Evolutionary conservation across 2,113 vertebrate genomes (phyloP), one percentile per base, ranked within the genome.

Genomic region (Hippocampus barbouri): DNA sequence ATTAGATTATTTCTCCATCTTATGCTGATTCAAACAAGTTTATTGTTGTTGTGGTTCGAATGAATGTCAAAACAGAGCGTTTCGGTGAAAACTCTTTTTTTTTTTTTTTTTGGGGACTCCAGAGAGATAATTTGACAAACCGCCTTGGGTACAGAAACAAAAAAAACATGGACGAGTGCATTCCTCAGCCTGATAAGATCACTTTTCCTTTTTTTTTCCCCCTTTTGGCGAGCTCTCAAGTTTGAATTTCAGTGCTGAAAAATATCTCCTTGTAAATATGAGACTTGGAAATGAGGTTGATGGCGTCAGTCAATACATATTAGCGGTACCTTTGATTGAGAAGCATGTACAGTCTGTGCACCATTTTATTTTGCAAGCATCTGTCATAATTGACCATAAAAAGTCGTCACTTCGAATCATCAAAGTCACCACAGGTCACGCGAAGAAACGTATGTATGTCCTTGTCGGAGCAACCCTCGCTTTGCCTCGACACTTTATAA

Each of bases 181-280:
- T 72, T 68, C 14, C 25, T 61, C n/a, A 30, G 23, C 34, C 56
- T 63, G 72, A 80, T 76, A 73, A 73, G 18, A 63, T 69, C 43
- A 11, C 20, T 0, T 60, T 68, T 30, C 18, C 49, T 45, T 71
- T 12, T 8, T 5, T 57, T 71, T 66, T 70, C 1, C 2, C 5
- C 0, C 14, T 49, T 38, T 38, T 38, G 71, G 77, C 57, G 34
- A 1, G 10, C 27, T 34, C 60, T 27, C 64, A 76, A 18, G 45
- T 65, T 66, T 68, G 62, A 53, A 66, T 41, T 66, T 72, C 6
- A 56, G 2, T 23, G 23, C 21, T 61, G 15, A 60, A 40, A 38
- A 67, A 57, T 25, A 15, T 27, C n/a, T 40, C 21, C 34, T 38
- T 38, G 34, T 3, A 64, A 64, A 40, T 2, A 41, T 43, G 38